Percentiles rank a stretch among this genome's conserved stretches.
Evolutionary conservation across 1,140 invertebrate species (phyloP).

Genomic region (Bilobella aurantiaca): DNA sequence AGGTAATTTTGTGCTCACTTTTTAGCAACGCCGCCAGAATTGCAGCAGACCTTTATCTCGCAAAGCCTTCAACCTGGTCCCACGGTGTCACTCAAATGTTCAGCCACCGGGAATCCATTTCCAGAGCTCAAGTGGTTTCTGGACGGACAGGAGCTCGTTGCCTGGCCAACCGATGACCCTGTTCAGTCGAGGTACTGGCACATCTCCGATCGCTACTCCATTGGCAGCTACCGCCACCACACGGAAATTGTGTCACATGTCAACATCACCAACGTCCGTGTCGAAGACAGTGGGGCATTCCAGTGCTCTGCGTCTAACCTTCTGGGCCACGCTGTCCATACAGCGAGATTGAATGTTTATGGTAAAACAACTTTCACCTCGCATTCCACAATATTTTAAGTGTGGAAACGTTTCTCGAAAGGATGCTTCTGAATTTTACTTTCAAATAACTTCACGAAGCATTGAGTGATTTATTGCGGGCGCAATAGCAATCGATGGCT

Average conservation of each 20-base stretch:
- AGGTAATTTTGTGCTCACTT: neutral
- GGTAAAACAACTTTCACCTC: conserved; percentile 36
- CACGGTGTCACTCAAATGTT: conserved; percentile 41
- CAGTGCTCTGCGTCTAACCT: conserved; percentile 40
- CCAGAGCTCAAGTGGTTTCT: conserved; percentile 40
- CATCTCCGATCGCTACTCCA: conserved; percentile 22
- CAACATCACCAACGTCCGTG: conserved; percentile 42
- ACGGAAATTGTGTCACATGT: conserved; percentile 44
- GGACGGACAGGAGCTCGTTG: conserved; percentile 35
- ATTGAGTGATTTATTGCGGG: too few species aligned
- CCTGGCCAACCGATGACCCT: conserved; percentile 17
- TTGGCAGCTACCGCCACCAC: conserved; percentile 18
- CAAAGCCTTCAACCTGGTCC: conserved; percentile 42
- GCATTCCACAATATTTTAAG: too few species aligned
- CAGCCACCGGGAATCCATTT: conserved; percentile 42
- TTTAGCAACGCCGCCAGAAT: conserved; percentile 32
- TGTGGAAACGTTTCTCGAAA: neutral
- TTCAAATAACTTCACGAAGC: too few species aligned
- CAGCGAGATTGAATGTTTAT: conserved; percentile 41
- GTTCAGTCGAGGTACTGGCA: conserved; percentile 19
- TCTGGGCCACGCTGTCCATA: conserved; percentile 37
- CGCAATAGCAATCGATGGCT: too few species aligned
- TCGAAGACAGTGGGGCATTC: conserved; percentile 44
- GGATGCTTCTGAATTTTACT: too few species aligned
- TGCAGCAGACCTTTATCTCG: conserved; percentile 39